Conservation (phyloP, 2,113 vertebrate genomes). For the Ammodytes dubius region DNA sequence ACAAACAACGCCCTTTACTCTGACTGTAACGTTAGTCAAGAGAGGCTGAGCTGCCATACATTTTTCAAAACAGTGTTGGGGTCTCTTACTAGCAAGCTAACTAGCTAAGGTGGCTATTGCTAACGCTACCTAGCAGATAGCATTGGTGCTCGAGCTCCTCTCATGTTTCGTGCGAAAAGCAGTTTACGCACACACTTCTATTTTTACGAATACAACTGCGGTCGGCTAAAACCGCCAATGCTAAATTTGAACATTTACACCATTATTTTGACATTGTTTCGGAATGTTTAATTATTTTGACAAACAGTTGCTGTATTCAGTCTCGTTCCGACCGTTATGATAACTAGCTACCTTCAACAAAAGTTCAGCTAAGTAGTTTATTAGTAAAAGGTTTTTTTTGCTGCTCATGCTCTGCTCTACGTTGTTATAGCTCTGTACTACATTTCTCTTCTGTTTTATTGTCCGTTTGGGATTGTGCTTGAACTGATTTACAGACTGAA, state of each 20-base stretch:
- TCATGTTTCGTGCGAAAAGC: constrained; percentile 20
- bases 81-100: constrained; percentile 64
- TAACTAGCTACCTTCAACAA: constrained; percentile 39
- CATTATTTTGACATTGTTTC: not conserved
- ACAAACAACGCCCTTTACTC: constrained; percentile 64
- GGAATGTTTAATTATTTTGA: not conserved
- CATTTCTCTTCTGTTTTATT: not conserved
- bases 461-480: constrained; percentile 24
- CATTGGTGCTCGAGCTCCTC: constrained; percentile 31
- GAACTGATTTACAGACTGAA: constrained; percentile 48
- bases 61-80: constrained; percentile 58
- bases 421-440: constrained; percentile 14
- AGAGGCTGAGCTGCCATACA: constrained; percentile 49
- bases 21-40: constrained; percentile 18
- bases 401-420: not conserved
- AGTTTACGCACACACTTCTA: not conserved
- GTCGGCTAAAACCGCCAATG: not conserved
- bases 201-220: not conserved
- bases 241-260: no score
- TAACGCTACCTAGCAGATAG: constrained; percentile 64
- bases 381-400: not conserved
- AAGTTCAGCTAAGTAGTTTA: constrained; percentile 57
- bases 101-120: constrained; percentile 73
- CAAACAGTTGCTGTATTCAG: not conserved
- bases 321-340: constrained; percentile 37